Percentiles rank a stretch among this genome's conserved stretches.
Evolutionary conservation across 2,888 invertebrate genomes (phyloP).

Genomic region (Drosophila ezoana): DNA sequence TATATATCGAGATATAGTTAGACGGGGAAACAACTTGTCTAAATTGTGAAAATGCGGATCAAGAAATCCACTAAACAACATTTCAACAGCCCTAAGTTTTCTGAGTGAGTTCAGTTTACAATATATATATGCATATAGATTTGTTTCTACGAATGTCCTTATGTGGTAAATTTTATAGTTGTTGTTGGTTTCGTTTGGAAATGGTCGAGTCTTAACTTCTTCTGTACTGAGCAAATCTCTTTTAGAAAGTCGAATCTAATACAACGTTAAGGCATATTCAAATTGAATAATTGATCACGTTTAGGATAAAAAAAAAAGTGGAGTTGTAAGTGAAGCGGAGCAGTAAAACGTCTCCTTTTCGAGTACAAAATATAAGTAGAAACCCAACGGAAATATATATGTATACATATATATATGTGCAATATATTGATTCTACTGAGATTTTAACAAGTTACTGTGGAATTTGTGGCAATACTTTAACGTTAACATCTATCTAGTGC

Average conservation of each 20-base stretch:
- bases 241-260: slow-evolving; percentile 54
- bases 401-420: not conserved
- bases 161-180: slow-evolving; percentile 30
- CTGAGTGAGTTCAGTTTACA: slow-evolving; percentile 69
- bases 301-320: slow-evolving; percentile 10
- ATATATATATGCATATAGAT: slow-evolving; percentile 34
- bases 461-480: slow-evolving; percentile 54
- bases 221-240: slow-evolving; percentile 27
- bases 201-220: slow-evolving; percentile 30
- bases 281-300: slow-evolving; percentile 25
- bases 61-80: slow-evolving; percentile 72
- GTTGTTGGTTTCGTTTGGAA: slow-evolving; percentile 45
- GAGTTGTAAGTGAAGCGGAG: slow-evolving; percentile 18
- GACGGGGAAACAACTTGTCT: slow-evolving; percentile 28
- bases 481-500: slow-evolving; percentile 47
- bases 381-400: slow-evolving; percentile 25
- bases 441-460: slow-evolving; percentile 43
- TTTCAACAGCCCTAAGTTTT: slow-evolving; percentile 77
- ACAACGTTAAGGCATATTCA: slow-evolving; percentile 29
- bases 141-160: slow-evolving; percentile 25
- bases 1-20: slow-evolving; percentile 23
- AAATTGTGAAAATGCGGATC: slow-evolving; percentile 56
- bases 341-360: slow-evolving; percentile 37
- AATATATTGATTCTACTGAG: slow-evolving; percentile 35
- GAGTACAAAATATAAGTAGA: slow-evolving; percentile 18